Conservation (phyloP, 2,888 invertebrate genomes). For the Pheosia tremula region DNA sequence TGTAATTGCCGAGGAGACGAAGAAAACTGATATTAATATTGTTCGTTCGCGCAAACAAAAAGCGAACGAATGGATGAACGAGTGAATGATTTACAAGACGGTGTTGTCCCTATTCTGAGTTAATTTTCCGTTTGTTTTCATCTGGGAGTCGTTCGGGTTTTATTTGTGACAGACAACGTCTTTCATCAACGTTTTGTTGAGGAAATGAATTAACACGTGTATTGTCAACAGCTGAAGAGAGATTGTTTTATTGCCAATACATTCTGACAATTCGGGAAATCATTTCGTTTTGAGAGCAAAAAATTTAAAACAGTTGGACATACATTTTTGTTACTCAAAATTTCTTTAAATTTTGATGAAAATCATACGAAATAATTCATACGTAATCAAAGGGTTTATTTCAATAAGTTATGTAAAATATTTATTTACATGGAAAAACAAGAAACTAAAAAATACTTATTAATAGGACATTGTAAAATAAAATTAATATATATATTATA, state of each 20-base stretch:
- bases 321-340: no score
- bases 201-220: conserved; percentile 8
- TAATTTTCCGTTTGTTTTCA: conserved; percentile 59
- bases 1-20: conserved; percentile 75
- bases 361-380: no score
- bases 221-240: conserved; percentile 25
- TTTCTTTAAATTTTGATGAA: no score
- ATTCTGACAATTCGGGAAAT: no score
- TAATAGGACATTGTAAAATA: no score
- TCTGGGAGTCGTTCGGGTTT: conserved; percentile 48
- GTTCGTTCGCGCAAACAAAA: conserved; percentile 60
- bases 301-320: no score
- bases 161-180: conserved; percentile 38
- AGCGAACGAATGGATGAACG: conserved; percentile 14
- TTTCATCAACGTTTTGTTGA: conserved; percentile 19
- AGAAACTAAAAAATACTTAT: no score
- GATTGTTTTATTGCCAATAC: not conserved
- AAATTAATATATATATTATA: no score
- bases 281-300: no score
- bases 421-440: no score
- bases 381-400: no score
- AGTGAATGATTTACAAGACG: conserved; percentile 68
- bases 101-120: conserved; percentile 54
- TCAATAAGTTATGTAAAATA: no score
- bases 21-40: conserved; percentile 79